Evolutionary conservation across 2,113 vertebrate species (phyloP), one percentile per base, ranked within the genome.

Genomic region (Rhombomys opimus): DNA sequence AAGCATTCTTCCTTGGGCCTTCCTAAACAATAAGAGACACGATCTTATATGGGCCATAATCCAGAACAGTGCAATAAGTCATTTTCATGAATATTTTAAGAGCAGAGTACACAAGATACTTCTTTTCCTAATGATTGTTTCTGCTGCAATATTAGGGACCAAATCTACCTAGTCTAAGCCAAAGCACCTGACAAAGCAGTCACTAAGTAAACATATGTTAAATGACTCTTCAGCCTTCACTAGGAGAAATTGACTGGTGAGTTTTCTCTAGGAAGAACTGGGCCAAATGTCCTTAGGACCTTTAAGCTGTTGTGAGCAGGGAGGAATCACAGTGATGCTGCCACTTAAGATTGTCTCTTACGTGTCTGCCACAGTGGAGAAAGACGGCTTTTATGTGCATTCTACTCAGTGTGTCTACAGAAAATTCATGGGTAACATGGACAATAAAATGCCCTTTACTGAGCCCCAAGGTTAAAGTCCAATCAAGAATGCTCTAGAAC

Each of bases 71-170:
- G 41, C 54, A 54, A 52, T 23, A 52, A 18, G 50, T 72, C 23
- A 90, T 91, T 90, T 95, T 65, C 87, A 46, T 93, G 54, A 73
- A 94, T n/a, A 85, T 92, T 91, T 92, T 77, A 65, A 96, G 46
- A 95, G 4, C 46, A 96, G 68, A 88, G 81, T 81, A 92, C 92
- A 86, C 27, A 93, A 88, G 52, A 82, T 75, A 91, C 32, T 87
- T 76, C 50, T 75, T 96, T 95, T 90, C 86, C 52, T 94, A 81
- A 72, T 61, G 46, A 20, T 35, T 90, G 18, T n/a, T 50, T 14
- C 78, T 94, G n/a, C n/a, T 54, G 57, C 30, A 87, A 72, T 63
- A 38, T 50, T 86, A 92, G 59, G 50, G 5, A 86, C 72, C n/a
- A 95, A 95, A 65, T 95, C 63, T 38, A 32, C 68, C 46, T 87